A percentile compares a stretch with the other conserved stretches of the same genome.
Evolutionary conservation across 2,888 invertebrate species (phyloP).

Genomic region (Ophion obscuratus): DNA sequence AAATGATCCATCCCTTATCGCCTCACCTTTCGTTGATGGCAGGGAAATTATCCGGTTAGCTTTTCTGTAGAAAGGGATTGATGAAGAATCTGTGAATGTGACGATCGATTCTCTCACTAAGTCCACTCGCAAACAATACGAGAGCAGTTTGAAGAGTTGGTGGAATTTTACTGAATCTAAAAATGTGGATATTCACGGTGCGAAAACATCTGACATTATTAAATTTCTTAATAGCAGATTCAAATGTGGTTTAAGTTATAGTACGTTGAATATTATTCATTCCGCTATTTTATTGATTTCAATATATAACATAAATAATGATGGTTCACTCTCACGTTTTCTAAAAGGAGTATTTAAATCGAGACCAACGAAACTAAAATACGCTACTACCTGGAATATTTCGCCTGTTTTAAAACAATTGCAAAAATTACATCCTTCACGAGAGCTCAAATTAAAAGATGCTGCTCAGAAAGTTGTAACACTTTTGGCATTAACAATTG

Average conservation of each 20-base stretch:
- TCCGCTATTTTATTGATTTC: conserved; percentile 62
- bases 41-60: conserved; percentile 64
- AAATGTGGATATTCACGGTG: no score
- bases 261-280: conserved; percentile 47
- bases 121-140: conserved; percentile 55
- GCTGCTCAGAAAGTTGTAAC: conserved; percentile 62
- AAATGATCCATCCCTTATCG: conserved; percentile 60
- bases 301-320: conserved; percentile 42
- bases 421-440: conserved; percentile 43
- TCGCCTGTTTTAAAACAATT: conserved; percentile 58
- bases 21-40: conserved; percentile 66
- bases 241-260: conserved; percentile 39
- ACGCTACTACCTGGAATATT: conserved; percentile 60
- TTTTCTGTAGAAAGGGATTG: conserved; percentile 39
- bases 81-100: conserved; percentile 19
- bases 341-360: conserved; percentile 64
- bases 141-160: conserved; percentile 49
- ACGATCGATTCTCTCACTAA: conserved; percentile 46
- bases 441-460: conserved; percentile 47
- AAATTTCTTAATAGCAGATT: conserved; percentile 54
- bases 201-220: conserved; percentile 51
- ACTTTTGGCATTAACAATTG: conserved; percentile 63
- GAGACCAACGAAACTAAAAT: conserved; percentile 59
- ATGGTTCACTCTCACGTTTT: conserved; percentile 57
- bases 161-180: conserved; percentile 35